Evolutionary conservation across 2,797 vertebrate species (phyloP).

Genomic region (Phrynocephalus guinanensis): DNA sequence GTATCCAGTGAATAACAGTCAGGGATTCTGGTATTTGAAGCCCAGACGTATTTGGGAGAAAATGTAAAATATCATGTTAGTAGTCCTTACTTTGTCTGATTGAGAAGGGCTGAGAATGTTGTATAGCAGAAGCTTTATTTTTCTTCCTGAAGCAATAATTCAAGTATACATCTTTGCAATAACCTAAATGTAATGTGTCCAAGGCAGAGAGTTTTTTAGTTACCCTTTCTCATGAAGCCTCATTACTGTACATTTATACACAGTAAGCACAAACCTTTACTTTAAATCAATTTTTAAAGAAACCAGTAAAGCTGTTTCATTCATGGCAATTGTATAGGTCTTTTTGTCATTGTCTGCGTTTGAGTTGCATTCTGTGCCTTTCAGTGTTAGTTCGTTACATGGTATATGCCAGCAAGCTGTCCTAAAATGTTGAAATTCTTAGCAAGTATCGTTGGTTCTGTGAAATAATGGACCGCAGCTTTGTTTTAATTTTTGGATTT

Average conservation of each 20-base stretch:
- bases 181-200: neutral
- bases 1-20: too few species aligned
- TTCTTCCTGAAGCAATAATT: neutral
- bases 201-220: neutral
- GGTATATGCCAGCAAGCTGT: conserved; percentile 33
- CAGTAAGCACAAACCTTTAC: neutral
- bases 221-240: neutral
- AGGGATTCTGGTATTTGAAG: too few species aligned
- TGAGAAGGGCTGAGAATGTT: neutral
- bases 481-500: conserved; percentile 40
- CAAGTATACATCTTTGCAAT: neutral
- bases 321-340: conserved; percentile 23
- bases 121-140: neutral
- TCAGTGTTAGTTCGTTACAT: conserved; percentile 51
- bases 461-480: conserved; percentile 31
- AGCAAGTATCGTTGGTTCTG: conserved; percentile 55
- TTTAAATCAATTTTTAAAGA: neutral
- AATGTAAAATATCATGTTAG: neutral
- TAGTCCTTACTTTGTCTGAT: neutral
- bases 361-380: conserved; percentile 46
- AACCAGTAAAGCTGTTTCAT: conserved; percentile 45
- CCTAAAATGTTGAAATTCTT: conserved; percentile 55
- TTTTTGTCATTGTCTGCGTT: conserved; percentile 19
- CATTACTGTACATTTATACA: neutral
- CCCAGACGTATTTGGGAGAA: neutral